Evolutionary conservation across 2,888 invertebrate genomes (phyloP).

Genomic region (Agrotis ipsilon): DNA sequence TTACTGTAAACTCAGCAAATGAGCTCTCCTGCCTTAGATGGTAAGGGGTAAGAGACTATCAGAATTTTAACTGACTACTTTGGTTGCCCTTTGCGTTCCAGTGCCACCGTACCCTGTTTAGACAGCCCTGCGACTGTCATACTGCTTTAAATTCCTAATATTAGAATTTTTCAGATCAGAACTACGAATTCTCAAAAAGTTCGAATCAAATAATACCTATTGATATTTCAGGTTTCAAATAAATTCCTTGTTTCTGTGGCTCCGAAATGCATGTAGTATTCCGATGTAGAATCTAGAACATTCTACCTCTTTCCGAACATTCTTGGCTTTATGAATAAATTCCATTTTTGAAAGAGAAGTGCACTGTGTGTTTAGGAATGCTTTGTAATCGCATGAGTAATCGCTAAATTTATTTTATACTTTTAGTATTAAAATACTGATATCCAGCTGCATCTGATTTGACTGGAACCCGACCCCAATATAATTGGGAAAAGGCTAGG

Average conservation of each 20-base stretch:
- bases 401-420: neutral
- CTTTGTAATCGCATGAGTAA: neutral
- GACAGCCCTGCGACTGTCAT: too few species aligned
- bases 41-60: too few species aligned
- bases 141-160: too few species aligned
- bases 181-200: conserved; percentile 11
- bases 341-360: conserved; percentile 32
- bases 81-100: too few species aligned
- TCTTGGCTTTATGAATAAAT: conserved; percentile 42
- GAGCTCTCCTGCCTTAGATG: too few species aligned
- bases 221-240: conserved; percentile 16
- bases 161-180: neutral
- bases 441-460: too few species aligned
- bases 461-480: too few species aligned
- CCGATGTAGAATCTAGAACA: conserved; percentile 26
- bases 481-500: too few species aligned
- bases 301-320: conserved; percentile 38
- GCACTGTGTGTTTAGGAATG: neutral
- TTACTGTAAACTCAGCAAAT: too few species aligned
- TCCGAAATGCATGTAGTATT: conserved; percentile 35
- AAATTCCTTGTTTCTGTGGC: conserved; percentile 40
- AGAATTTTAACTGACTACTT: too few species aligned
- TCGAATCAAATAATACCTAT: conserved; percentile 32
- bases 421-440: neutral
- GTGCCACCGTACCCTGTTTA: too few species aligned